Conservation (phyloP, 2,797 vertebrate genomes). For the Microchirus variegatus region DNA sequence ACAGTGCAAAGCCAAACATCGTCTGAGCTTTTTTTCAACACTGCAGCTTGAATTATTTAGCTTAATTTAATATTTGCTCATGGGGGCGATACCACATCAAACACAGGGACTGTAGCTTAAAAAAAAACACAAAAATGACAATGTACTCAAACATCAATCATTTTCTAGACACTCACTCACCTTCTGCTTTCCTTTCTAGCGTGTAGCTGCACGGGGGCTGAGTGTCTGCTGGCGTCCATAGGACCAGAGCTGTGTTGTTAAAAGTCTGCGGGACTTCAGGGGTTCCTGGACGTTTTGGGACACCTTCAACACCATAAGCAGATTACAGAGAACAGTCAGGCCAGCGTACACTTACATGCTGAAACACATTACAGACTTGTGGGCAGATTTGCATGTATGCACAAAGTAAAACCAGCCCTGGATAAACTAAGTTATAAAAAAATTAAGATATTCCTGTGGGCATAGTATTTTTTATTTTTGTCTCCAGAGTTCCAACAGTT, state of each 20-base stretch:
- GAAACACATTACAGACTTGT: not conserved
- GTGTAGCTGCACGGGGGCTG: conserved; percentile 90
- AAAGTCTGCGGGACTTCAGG: conserved; percentile 94
- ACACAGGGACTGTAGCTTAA: not conserved
- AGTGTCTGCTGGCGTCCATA: conserved; percentile 92
- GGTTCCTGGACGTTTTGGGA: conserved; percentile 89
- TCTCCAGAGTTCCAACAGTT: not conserved
- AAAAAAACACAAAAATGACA: not conserved
- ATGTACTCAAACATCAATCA: not conserved
- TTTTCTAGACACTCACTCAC: conserved; percentile 68
- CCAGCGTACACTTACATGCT: not conserved
- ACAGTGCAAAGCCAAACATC: conserved; percentile 5
- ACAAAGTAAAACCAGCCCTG: not conserved
- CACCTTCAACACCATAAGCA: conserved; percentile 67
- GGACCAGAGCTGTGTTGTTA: conserved; percentile 91
- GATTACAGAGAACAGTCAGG: not conserved
- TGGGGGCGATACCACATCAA: not conserved
- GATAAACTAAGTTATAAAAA: not conserved
- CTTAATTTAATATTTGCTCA: not conserved
- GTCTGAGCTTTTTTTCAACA: conserved; percentile 14
- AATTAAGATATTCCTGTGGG: not conserved
- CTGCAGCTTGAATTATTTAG: not conserved
- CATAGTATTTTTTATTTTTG: not conserved
- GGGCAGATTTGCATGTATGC: no score
- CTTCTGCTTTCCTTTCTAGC: conserved; percentile 87